A percentile compares a stretch with the other conserved stretches of the same genome.
phyloP scores from a whole-genome alignment of 2,113 vertebrate genomes.

The Ascaphus truei region DNA sequence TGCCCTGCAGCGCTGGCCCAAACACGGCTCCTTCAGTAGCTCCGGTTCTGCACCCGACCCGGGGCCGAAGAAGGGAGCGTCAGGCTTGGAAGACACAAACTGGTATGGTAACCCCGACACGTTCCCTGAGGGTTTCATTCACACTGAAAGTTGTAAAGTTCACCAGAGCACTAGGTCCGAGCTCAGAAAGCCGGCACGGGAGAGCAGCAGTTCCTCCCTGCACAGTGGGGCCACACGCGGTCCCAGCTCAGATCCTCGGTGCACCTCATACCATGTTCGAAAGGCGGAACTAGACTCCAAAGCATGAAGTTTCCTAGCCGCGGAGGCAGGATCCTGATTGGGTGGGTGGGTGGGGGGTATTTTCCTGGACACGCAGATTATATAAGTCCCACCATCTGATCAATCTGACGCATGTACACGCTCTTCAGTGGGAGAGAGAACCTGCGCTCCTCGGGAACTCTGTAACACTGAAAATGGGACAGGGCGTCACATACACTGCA shows the following conservation, averaged over 20 bases:
- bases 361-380: no score
- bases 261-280: no score
- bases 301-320: no score
- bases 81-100: slow-evolving; percentile 12
- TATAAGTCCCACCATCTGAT: slow-evolving; percentile 92
- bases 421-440: slow-evolving; percentile 89
- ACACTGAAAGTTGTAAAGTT: not conserved
- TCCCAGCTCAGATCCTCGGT: no score
- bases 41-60: not conserved
- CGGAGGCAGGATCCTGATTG: no score
- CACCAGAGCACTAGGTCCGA: no score
- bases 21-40: no score
- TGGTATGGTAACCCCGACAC: not conserved
- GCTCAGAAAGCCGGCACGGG: not conserved
- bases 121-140: slow-evolving; percentile 13
- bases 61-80: not conserved
- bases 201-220: not conserved
- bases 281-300: no score
- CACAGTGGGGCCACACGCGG: not conserved
- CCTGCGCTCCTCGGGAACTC: slow-evolving; percentile 86
- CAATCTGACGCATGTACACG: slow-evolving; percentile 95
- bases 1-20: no score
- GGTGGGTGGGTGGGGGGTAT: no score
- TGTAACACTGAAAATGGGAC: slow-evolving; percentile 70
- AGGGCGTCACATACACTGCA: not conserved